Conservation (phyloP, 2,113 vertebrate species). For the Tenrec ecaudatus region DNA sequence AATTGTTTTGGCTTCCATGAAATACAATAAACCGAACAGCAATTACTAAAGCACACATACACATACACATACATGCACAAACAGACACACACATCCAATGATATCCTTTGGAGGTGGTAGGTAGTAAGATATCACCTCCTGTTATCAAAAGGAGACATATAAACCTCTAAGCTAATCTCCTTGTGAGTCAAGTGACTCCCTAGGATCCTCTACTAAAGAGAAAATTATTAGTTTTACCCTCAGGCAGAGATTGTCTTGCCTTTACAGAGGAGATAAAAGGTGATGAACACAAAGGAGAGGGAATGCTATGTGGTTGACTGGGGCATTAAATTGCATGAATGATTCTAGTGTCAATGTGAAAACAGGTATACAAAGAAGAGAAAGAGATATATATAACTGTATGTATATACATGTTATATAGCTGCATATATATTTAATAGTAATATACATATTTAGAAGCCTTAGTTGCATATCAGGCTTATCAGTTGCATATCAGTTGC, state of each 20-base stretch:
- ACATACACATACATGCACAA: too few relatives aligned
- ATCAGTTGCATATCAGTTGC: too few relatives aligned
- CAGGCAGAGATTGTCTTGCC: not conserved
- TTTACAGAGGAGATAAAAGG: conserved; percentile 15
- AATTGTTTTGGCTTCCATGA: conserved; percentile 48
- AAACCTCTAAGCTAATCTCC: conserved; percentile 23
- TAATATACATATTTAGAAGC: too few relatives aligned
- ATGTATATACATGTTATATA: too few relatives aligned
- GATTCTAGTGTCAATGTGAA: not conserved
- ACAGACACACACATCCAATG: conserved; percentile 24
- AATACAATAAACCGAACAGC: conserved; percentile 14
- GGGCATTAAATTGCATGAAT: not conserved
- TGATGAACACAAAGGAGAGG: not conserved
- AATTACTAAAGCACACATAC: conserved; percentile 35
- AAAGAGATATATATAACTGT: not conserved
- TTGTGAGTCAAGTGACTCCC: conserved; percentile 3
- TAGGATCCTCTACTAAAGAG: conserved; percentile 13
- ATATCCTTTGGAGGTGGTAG: conserved; percentile 14
- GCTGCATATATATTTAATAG: too few relatives aligned
- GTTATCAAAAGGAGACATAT: conserved; percentile 25
- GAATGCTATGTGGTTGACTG: not conserved
- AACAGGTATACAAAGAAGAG: not conserved
- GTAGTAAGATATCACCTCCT: conserved; percentile 20
- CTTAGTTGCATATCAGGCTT: too few relatives aligned
- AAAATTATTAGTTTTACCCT: conserved; percentile 34